These are phyloP conservation scores for Perca fluviatilis DNA, from an alignment of 2,113 vertebrate genomes.

Conservation along the genomic window DNA sequence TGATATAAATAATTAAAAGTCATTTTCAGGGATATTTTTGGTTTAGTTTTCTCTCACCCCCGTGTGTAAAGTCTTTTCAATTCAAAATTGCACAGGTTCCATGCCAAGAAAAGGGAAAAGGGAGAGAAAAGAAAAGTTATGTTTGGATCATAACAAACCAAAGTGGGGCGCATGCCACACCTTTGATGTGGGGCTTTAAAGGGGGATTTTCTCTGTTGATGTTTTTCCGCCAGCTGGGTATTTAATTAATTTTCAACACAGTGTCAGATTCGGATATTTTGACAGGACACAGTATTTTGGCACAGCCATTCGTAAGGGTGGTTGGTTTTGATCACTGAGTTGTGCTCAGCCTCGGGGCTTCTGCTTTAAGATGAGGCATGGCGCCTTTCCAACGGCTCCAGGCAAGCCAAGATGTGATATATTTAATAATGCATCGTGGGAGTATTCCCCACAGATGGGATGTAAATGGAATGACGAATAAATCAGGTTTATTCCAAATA, in stretches of 20 bases:
- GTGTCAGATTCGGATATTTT: conserved; percentile 74
- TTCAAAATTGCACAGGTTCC: conserved; percentile 39
- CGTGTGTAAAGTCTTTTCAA: neutral
- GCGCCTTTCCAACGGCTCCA: conserved; percentile 55
- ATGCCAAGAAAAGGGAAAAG: conserved; percentile 45
- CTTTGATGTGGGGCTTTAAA: conserved; percentile 67
- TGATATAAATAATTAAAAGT: conserved; percentile 58
- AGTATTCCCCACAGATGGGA: conserved; percentile 51
- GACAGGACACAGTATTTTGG: conserved; percentile 68
- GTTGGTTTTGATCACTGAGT: conserved; percentile 70
- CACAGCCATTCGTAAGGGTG: conserved; percentile 38
- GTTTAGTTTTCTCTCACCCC: conserved; percentile 24
- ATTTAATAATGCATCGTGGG: conserved; percentile 71
- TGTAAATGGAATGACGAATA: conserved; percentile 44
- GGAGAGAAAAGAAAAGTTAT: conserved; percentile 50
- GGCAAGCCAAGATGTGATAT: conserved; percentile 49
- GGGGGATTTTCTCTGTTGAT: conserved; percentile 74
- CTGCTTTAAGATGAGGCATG: conserved; percentile 65
- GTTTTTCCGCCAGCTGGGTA: conserved; percentile 68
- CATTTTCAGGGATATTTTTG: conserved; percentile 43
- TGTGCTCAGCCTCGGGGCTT: conserved; percentile 58
- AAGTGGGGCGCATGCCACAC: conserved; percentile 57
- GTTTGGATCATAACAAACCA: conserved; percentile 70
- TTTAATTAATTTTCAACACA: conserved; percentile 78
- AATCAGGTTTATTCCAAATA: conserved; percentile 36